Percentiles rank a stretch among this genome's conserved stretches.
These are phyloP conservation scores for Gymnocheta viridis DNA, from an alignment of 2,888 invertebrate species.

Conservation along the genomic window DNA sequence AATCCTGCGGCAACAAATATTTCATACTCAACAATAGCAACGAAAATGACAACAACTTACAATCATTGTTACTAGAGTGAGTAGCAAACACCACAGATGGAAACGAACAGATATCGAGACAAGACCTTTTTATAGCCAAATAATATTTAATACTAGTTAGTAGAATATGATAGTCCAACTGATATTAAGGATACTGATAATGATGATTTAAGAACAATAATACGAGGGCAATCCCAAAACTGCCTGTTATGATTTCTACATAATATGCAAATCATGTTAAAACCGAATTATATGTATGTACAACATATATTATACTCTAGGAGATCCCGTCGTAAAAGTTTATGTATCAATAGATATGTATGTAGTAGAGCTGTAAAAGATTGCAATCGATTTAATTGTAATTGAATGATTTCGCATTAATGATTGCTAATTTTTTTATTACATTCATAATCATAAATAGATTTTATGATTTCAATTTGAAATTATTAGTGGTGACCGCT, in stretches of 20 bases:
- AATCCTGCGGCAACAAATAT: slow-evolving; percentile 66
- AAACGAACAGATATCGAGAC: slow-evolving; percentile 12
- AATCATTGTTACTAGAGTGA: slow-evolving; percentile 56
- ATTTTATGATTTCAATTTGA: too few species aligned
- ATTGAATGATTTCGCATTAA: too few species aligned
- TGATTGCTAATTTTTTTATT: too few species aligned
- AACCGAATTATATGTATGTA: background rate
- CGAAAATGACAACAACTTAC: slow-evolving; percentile 46
- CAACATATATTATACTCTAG: background rate
- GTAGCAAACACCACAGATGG: slow-evolving; percentile 40
- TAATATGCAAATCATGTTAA: background rate
- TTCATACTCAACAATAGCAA: slow-evolving; percentile 54
- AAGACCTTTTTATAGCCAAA: slow-evolving; percentile 14
- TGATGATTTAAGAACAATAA: slow-evolving; percentile 25
- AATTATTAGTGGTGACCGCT: too few species aligned
- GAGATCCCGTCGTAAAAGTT: background rate
- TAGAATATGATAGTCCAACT: slow-evolving; percentile 28
- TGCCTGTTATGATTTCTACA: background rate
- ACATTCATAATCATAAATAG: too few species aligned
- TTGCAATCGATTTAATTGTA: too few species aligned
- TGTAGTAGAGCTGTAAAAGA: background rate
- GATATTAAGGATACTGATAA: background rate
- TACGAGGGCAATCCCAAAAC: background rate
- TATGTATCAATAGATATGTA: background rate
- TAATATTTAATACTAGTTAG: slow-evolving; percentile 19